Evolutionary conservation across 2,113 vertebrate genomes (phyloP).

Genomic region (Triplophysa tibetana): DNA sequence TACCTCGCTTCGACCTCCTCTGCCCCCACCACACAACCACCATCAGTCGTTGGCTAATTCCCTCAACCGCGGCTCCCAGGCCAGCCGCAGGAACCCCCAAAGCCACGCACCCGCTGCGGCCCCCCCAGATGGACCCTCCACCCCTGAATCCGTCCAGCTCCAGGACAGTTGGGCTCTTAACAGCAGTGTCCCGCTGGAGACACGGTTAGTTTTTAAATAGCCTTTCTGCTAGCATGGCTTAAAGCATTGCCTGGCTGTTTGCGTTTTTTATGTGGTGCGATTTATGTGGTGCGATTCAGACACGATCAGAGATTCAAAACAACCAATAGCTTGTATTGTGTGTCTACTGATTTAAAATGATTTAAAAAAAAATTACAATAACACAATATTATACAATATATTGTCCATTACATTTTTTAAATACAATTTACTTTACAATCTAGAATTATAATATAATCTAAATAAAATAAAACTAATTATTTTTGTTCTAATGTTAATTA

Average conservation of each 20-base stretch:
- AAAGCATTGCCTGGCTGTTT: background rate
- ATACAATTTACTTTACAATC: too few species aligned
- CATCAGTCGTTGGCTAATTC: constrained; percentile 88
- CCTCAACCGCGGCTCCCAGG: constrained; percentile 84
- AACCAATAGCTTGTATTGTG: too few species aligned
- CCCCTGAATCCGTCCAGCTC: constrained; percentile 86
- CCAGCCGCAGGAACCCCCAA: constrained; percentile 81
- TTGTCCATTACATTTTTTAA: too few species aligned
- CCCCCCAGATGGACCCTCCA: constrained; percentile 83
- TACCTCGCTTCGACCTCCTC: constrained; percentile 81
- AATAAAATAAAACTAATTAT: too few species aligned
- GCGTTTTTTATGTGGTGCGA: too few species aligned
- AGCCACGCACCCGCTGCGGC: constrained; percentile 74
- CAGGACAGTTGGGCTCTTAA: constrained; percentile 93
- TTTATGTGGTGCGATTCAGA: background rate
- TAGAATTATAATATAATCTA: background rate
- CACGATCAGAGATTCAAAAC: too few species aligned
- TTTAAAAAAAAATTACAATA: too few species aligned
- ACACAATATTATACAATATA: too few species aligned
- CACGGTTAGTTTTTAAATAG: constrained; percentile 69
- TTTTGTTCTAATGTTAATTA: background rate
- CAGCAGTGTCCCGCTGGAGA: constrained; percentile 88
- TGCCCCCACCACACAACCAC: constrained; percentile 82
- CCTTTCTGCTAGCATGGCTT: background rate
- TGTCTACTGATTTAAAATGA: too few species aligned